Conservation (phyloP, 2,888 invertebrate species). For the Hanleya hanleyi region DNA sequence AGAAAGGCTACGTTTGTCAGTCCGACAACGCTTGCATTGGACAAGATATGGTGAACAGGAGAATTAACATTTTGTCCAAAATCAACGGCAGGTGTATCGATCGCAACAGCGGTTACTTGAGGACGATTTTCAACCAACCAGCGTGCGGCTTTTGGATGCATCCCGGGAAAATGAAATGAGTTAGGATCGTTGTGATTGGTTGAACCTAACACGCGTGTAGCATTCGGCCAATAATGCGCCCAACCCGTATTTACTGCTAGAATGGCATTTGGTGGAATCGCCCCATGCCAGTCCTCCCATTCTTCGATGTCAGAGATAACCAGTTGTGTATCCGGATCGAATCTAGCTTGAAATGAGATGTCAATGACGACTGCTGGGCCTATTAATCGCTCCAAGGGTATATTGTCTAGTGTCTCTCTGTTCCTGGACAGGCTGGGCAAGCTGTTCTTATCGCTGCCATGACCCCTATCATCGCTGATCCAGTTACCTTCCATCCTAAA, state of each 20-base stretch:
- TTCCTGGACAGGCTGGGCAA: too few species aligned
- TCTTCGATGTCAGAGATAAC: slow-evolving; percentile 14
- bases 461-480: too few species aligned
- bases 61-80: background rate
- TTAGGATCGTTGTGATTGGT: background rate
- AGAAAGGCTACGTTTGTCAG: background rate
- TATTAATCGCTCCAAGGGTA: slow-evolving; percentile 19
- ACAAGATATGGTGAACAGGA: background rate
- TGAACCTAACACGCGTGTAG: background rate
- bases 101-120: background rate
- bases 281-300: slow-evolving; percentile 24
- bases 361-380: slow-evolving; percentile 30
- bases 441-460: too few species aligned
- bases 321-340: slow-evolving; percentile 21
- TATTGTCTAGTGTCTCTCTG: slow-evolving; percentile 12
- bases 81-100: background rate
- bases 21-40: background rate
- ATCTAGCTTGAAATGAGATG: slow-evolving; percentile 12
- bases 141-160: background rate
- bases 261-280: slow-evolving; percentile 23
- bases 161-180: background rate
- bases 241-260: slow-evolving; percentile 25
- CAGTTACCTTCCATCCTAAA: too few species aligned
- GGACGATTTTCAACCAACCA: background rate
- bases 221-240: background rate